These are phyloP conservation scores for Caenorhabditis zanzibari DNA, from an alignment of 2,888 invertebrate species.

Conservation along the genomic window DNA sequence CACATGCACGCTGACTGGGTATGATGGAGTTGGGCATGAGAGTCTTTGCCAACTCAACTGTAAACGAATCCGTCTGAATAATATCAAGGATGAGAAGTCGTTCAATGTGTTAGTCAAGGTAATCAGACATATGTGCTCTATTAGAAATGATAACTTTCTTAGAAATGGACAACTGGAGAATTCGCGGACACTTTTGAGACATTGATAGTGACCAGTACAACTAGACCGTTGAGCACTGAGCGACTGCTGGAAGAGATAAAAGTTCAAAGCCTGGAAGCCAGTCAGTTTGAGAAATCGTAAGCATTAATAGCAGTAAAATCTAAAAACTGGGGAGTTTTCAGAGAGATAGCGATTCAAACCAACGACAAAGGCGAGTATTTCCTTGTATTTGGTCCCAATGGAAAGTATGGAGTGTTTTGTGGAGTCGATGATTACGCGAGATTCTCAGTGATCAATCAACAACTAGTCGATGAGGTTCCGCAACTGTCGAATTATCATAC, in stretches of 20 bases:
- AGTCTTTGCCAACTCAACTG: neutral
- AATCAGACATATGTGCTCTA: neutral
- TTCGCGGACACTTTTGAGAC: conserved; percentile 1
- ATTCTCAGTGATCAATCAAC: conserved; percentile 6
- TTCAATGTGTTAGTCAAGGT: conserved; percentile 24
- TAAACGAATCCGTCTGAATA: conserved; percentile 21
- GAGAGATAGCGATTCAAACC: conserved; percentile 1
- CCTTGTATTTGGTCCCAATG: neutral
- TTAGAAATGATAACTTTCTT: neutral
- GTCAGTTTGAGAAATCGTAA: conserved; percentile 5
- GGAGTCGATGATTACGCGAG: conserved; percentile 16
- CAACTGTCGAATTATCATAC: neutral
- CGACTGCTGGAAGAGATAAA: conserved; percentile 11
- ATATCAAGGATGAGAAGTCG: conserved; percentile 18
- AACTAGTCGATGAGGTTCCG: conserved; percentile 6
- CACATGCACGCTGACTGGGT: conserved; percentile 32
- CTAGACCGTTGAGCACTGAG: conserved; percentile 11
- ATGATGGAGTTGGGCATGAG: conserved; percentile 27
- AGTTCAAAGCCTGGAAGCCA: conserved; percentile 1
- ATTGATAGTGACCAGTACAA: conserved; percentile 14
- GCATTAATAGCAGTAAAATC: neutral
- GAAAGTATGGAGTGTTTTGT: conserved; percentile 4
- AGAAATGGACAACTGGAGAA: conserved; percentile 12
- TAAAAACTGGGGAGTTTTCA: conserved; percentile 1
- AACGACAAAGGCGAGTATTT: neutral